These are phyloP conservation scores for Leptodactylus fallax DNA, from an alignment of 2,797 vertebrate genomes.

Conservation along the genomic window DNA sequence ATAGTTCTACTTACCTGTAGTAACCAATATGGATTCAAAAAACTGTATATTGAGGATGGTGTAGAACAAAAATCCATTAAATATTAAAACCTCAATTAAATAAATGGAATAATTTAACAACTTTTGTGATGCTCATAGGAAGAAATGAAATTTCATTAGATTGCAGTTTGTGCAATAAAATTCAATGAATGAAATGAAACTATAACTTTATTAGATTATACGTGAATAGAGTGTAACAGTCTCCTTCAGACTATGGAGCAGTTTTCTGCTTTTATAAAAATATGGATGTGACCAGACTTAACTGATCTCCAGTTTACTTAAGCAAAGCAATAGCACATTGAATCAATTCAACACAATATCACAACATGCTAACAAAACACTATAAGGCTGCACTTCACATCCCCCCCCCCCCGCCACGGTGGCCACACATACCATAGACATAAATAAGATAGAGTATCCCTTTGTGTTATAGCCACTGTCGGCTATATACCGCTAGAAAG, in stretches of 20 bases:
- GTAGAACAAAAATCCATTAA: slow-evolving; percentile 57
- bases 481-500: too few relatives aligned
- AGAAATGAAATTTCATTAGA: slow-evolving; percentile 50
- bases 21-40: slow-evolving; percentile 3
- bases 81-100: slow-evolving; percentile 63
- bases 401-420: too few relatives aligned
- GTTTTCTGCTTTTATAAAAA: neutral
- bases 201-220: slow-evolving; percentile 27
- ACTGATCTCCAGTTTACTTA: too few relatives aligned
- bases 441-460: too few relatives aligned
- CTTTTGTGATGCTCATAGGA: slow-evolving; percentile 50
- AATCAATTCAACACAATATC: too few relatives aligned
- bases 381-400: too few relatives aligned
- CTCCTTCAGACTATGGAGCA: neutral
- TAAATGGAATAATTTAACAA: slow-evolving; percentile 58
- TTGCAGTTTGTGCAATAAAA: slow-evolving; percentile 32
- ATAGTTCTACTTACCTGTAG: neutral
- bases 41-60: slow-evolving; percentile 16
- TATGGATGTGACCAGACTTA: too few relatives aligned
- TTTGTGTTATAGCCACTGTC: too few relatives aligned
- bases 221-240: slow-evolving; percentile 6
- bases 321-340: too few relatives aligned
- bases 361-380: too few relatives aligned
- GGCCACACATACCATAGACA: too few relatives aligned
- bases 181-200: slow-evolving; percentile 46